Evolutionary conservation across 2,113 vertebrate species (phyloP), one percentile per base, ranked within the genome.

Genomic region (Rutilus rutilus): DNA sequence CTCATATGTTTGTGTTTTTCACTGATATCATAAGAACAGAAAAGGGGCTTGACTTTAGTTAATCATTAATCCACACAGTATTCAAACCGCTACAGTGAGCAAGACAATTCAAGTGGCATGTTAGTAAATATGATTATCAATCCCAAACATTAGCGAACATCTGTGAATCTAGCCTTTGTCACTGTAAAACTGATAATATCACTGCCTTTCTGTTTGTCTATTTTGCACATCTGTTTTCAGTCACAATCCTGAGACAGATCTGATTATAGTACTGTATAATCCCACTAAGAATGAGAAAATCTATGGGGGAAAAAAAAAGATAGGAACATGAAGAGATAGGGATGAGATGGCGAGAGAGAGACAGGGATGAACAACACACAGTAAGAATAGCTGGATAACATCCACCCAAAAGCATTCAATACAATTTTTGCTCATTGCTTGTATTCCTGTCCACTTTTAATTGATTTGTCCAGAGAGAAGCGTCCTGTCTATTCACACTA

Each of bases 401-500:
- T 45, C 21, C 23, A 14, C n/a, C 10, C 21, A 23, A 45, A 73
- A n/a, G 36, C 21, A n/a, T n/a, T 36, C 23, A 73, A 42, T 45
- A n/a, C 0, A 64, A 1, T 62, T 11, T 62, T 62, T 65, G 62
- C 27, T 65, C 52, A 17, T 75, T 54, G n/a, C n/a, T 39, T 7
- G 21, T 42, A 42, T 60, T 50, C 36, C 25, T 52, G 52, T 65
- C 85, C 21, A n/a, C 21, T 42, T 14, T 78, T 82, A 86, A 12
- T 52, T 67, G 10, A 67, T 36, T 23, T 74, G 7, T 60, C 21
- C 17, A n/a, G 33, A 80, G 6, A 45, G 6, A 79, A 64, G 21
- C 45, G 30, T 45, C 36, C 0, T 60, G 27, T 83, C 60, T 78
- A 52, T 69, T 39, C 59, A 84, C 67, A 77, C 69, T 76, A 69